Base-by-base conservation (phyloP, 1,140 invertebrate genomes). In the Thaumatotibia leucotreta region DNA sequence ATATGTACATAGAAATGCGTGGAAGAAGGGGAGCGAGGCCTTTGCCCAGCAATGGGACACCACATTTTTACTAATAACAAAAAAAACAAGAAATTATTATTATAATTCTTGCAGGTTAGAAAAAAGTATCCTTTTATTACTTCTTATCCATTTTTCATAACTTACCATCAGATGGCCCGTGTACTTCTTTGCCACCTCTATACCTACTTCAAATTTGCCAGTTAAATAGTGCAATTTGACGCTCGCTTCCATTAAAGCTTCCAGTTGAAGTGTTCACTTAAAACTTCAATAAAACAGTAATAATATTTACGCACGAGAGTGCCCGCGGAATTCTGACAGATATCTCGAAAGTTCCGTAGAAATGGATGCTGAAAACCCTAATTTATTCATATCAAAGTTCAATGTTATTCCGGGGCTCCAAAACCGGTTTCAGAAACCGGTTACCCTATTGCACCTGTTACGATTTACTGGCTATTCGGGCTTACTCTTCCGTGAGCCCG, bases 401-500 rank as follows among this genome's bases (percentile, higher is more conserved):
- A 54, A 54, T 54, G 50, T 54, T 54, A 24, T 54, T 54, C 14
- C 0, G 4, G 39, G 14, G 39, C 39, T 14, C 69, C 66, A 65
- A 68, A 77, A 76, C 69, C 72, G 70, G 75, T 77, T 73, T 58
- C 66, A 64, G 14, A 4, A 31, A 67, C 69, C 65, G 67, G 14
- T 29, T 29, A 62, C 69, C 78, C 67, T 52, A 45, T 67, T 79
- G 76, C 83, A 84, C 85, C 82, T 85, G 82, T 81, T 79, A 73
- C 68, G 61, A 78, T 81, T 75, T 79, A 77, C 69, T 50, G 64
- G 63, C 76, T 61, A 84, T 84, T 84, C 77, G 75, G 67, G 81
- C 52, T 74, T 74, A 80, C 70, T 88, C 85, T 84, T 86, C 79
- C 80, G 79, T 68, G 69, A 67, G 65, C 14, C 54, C 74, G 73